Base-by-base conservation (phyloP, 2,888 invertebrate species). In the Acrobasis consociella region DNA sequence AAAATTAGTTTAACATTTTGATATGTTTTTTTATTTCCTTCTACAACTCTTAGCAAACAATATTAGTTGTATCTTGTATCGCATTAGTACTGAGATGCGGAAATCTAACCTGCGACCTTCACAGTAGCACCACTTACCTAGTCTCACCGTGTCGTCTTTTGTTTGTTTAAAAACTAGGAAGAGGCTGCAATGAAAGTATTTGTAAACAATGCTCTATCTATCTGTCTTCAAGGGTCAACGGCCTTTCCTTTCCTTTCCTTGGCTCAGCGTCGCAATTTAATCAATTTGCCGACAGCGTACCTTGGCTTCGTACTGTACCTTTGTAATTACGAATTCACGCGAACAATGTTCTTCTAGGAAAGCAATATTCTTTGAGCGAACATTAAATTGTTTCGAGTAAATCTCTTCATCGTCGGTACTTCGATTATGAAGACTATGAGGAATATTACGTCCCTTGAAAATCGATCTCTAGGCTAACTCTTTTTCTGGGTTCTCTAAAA, bases 171-270 rank as follows among this genome's bases (percentile, higher is more conserved):
- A 46, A 49, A 55, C 56, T 60, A 68, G 70, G 70, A 70, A 70
- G 67, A 52, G 37, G 49, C 66, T 62, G 13, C 61, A 42, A 38
- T 53, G 63, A 66, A 64, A 67, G 67, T 62, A 61, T 61, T 62
- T 39, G 50, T 62, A 64, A 61, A 69, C 69, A 69, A 69, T 69
- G 55, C 62, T 51, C 37, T 53, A 53, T 51, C 37, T 53, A 53
- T 49, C 61, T 62, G 55, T 67, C 62, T 65, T 64, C 65, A 72
- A 74, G 72, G 73, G 72, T 73, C 74, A 70, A 72, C 70, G 72
- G 69, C 72, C 73, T 67, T 67, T 64, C 69, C 70, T 74, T 78
- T 72, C 71, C 70, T 70, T 77, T 75, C 71, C 69, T 67, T 67
- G 69, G 64, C 62, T 67, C 60, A 62, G 65, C 69, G 67, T 67